Conservation (phyloP, 2,888 invertebrate genomes). For the Spilarctia lutea region DNA sequence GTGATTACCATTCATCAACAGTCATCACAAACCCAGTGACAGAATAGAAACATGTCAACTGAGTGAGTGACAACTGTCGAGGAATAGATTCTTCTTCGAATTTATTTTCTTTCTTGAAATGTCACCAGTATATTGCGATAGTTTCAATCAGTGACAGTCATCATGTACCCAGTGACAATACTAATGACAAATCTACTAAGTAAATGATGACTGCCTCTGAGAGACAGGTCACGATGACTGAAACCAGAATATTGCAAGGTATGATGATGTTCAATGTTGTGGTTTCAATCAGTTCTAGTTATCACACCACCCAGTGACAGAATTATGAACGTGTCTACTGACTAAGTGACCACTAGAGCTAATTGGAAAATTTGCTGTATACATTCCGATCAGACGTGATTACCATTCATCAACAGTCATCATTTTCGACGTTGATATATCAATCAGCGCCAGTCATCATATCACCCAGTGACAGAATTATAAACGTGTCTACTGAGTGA, state of each 20-base stretch:
- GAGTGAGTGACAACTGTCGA: slow-evolving; percentile 25
- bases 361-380: too few relatives aligned
- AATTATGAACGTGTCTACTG: slow-evolving; percentile 17
- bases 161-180: slow-evolving; percentile 35
- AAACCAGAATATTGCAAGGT: not conserved
- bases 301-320: slow-evolving; percentile 23
- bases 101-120: too few relatives aligned
- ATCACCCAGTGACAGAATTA: slow-evolving; percentile 28
- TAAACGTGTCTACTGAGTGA: slow-evolving; percentile 27
- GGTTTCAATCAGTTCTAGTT: not conserved
- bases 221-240: not conserved
- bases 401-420: not conserved
- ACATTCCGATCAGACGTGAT: too few relatives aligned
- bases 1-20: not conserved
- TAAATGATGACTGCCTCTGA: slow-evolving; percentile 20
- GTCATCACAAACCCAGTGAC: slow-evolving; percentile 30
- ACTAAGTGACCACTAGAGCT: too few relatives aligned
- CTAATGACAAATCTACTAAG: slow-evolving; percentile 33
- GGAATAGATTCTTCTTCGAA: not conserved
- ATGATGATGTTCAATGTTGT: too few relatives aligned
- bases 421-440: too few relatives aligned
- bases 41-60: slow-evolving; percentile 34
- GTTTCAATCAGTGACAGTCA: slow-evolving; percentile 20
- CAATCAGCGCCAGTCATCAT: too few relatives aligned
- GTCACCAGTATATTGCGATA: not conserved